Percentiles rank a stretch among this genome's conserved stretches.
Evolutionary conservation across 2,113 vertebrate species (phyloP).

Genomic region (Planiliza haematocheilus): DNA sequence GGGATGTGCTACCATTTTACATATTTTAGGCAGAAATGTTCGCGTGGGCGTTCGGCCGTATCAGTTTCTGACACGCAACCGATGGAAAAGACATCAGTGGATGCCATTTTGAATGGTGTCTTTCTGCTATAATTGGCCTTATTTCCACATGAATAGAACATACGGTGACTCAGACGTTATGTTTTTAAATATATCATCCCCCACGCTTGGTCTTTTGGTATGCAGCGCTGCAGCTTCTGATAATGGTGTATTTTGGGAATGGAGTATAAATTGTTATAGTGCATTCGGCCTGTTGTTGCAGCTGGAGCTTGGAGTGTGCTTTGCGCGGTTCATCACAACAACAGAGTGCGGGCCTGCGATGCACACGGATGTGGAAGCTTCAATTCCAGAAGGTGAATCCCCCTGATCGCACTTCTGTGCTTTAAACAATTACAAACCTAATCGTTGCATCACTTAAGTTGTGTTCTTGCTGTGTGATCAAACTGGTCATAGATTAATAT

Average conservation of each 20-base stretch:
- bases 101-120: slow-evolving; percentile 35
- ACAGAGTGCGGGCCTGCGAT: slow-evolving; percentile 75
- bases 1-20: not conserved
- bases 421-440: no score
- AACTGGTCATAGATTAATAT: not conserved
- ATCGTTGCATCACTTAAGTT: no score
- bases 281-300: slow-evolving; percentile 9
- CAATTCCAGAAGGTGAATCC: slow-evolving; percentile 67
- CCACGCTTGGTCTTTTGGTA: slow-evolving; percentile 6
- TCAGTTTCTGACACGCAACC: slow-evolving; percentile 33
- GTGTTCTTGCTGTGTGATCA: not conserved
- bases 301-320: slow-evolving; percentile 69
- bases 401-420: not conserved
- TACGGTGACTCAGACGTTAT: slow-evolving; percentile 33
- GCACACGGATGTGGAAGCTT: slow-evolving; percentile 71
- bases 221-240: slow-evolving; percentile 1
- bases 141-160: slow-evolving; percentile 49
- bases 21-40: not conserved
- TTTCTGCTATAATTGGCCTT: slow-evolving; percentile 42
- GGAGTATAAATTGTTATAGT: not conserved
- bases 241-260: not conserved
- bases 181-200: slow-evolving; percentile 13
- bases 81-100: slow-evolving; percentile 31
- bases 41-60: not conserved
- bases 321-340: slow-evolving; percentile 71